Conservation (phyloP, 2,797 vertebrate genomes). For the Pyrocephalus nanus region DNA sequence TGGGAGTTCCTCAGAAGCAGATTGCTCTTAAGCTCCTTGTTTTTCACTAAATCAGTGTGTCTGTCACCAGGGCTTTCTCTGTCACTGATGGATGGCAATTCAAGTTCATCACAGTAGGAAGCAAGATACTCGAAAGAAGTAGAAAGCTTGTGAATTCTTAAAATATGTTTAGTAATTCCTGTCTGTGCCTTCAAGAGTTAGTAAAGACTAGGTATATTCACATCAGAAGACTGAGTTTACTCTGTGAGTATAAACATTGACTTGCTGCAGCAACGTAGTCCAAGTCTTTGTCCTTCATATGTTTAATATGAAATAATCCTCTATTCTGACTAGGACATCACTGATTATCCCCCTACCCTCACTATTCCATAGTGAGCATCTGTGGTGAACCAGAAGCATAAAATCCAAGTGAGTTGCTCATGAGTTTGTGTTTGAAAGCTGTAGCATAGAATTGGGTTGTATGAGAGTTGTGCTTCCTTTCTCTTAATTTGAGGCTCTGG, state of each 20-base stretch:
- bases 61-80: neutral
- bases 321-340: neutral
- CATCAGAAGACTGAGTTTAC: neutral
- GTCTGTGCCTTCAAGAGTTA: neutral
- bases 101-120: neutral
- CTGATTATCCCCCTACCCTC: neutral
- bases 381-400: neutral
- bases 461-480: neutral
- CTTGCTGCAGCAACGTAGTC: neutral
- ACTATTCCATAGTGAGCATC: neutral
- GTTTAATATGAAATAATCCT: neutral
- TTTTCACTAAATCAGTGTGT: neutral
- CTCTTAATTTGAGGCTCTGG: neutral
- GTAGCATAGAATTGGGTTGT: neutral
- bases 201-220: neutral
- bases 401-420: neutral
- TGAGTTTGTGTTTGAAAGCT: neutral
- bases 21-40: neutral
- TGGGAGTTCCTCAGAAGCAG: neutral
- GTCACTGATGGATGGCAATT: neutral
- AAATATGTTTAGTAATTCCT: neutral
- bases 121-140: neutral
- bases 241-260: neutral
- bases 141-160: neutral
- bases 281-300: neutral